A percentile compares a stretch with the other conserved stretches of the same genome.
Conservation (phyloP, 2,888 invertebrate genomes). For the Perizoma flavofasciatum region DNA sequence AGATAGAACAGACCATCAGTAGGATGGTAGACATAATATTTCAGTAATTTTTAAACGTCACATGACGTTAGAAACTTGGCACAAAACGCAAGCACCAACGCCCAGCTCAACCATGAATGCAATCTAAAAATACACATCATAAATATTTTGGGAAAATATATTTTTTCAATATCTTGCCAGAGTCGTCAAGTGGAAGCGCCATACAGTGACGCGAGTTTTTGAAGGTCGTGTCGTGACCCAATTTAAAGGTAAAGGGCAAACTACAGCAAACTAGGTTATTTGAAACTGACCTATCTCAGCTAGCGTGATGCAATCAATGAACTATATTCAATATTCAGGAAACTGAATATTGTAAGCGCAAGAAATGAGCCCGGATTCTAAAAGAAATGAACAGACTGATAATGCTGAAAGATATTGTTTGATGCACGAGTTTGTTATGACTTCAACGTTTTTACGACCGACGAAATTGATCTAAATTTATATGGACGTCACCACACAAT, state of each 20-base stretch:
- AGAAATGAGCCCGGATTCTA: conserved; percentile 9
- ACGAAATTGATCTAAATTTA: conserved; percentile 60
- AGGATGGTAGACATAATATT: conserved; percentile 27
- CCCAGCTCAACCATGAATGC: conserved; percentile 37
- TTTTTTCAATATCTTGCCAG: conserved; percentile 10
- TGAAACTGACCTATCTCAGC: conserved; percentile 43
- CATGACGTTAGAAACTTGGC: conserved; percentile 38
- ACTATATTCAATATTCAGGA: too few species aligned
- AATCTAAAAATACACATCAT: conserved; percentile 36
- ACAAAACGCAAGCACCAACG: conserved; percentile 35
- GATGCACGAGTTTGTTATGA: neutral
- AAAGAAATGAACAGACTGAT: conserved; percentile 20
- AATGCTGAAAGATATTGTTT: neutral
- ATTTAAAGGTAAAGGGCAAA: conserved; percentile 45
- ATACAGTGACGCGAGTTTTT: conserved; percentile 7
- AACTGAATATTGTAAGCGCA: neutral
- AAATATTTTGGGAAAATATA: conserved; percentile 21
- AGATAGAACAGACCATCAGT: neutral
- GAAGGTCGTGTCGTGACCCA: conserved; percentile 52
- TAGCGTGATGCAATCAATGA: conserved; percentile 11
- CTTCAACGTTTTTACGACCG: conserved; percentile 29
- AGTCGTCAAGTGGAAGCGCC: conserved; percentile 7
- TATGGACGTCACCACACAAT: conserved; percentile 39
- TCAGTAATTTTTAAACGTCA: conserved; percentile 32
- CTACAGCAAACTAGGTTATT: conserved; percentile 45